Base-by-base conservation (phyloP, 1,140 invertebrate species). In the Chrysopa pallens region DNA sequence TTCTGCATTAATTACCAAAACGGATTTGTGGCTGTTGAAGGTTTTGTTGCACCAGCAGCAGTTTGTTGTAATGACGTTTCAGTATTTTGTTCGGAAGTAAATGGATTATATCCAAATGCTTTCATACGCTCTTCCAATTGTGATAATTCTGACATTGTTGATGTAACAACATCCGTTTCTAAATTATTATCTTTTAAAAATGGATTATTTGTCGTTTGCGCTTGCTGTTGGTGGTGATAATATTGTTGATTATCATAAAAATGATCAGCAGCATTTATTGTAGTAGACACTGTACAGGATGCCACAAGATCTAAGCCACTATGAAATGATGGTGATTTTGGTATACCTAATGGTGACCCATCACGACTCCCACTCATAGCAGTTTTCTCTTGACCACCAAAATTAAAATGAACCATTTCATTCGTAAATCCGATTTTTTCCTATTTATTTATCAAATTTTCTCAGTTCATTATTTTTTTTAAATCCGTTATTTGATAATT, bases 301-400 rank as follows among this genome's bases (percentile, higher is more conserved):
- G 80, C 78, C 50, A 80, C 76, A 49, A 80, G 70, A 55, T 84
- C 82, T 44, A 84, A 64, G 28, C 80, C 80, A 58, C 80, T 81
- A 56, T 85, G 81, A 60, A 84, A 85, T 54, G 81, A 84, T 29
- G 83, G 83, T 48, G 80, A 84, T 60, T 85, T 85, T 40, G 81
- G 83, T 54, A 84, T 74, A 39, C 80, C 78, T 53, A 76, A 62
- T 40, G 67, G 65, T 50, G 67, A 68, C 51, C 65, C 61, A 50
- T 56, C 58, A 50, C 58, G 58, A 51, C 64, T 65, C 48, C 70
- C 68, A 52, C 58, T 61, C 52, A 67, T 61, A 49, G 63, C 65
- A 52, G 65, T 63, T 50, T 67, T 65, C 51, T 68, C 67, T 23
- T 23, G 17, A 23, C 17, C 17, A 52, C 67, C 67, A 63, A 69